Percentiles rank a stretch among this genome's conserved stretches.
Conservation (phyloP, 37 sponge, comb jelly and placozoan genomes). For the Ephydatia muelleri region DNA sequence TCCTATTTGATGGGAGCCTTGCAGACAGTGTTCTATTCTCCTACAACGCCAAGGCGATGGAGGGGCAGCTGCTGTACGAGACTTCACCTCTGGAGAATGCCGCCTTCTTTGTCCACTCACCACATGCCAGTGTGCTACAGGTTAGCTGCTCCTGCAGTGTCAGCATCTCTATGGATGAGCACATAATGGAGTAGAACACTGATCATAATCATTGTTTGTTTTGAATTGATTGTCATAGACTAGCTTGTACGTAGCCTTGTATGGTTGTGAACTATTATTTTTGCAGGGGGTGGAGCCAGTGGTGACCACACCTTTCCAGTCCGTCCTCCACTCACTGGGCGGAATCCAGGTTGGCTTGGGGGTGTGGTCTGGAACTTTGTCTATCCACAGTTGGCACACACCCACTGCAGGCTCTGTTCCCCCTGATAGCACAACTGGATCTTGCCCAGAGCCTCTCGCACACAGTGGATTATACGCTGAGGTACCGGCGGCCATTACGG, state of each 20-base stretch:
- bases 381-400: no score
- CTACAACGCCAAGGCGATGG: conserved; percentile 90
- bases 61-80: conserved; percentile 89
- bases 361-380: not conserved
- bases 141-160: conserved; percentile 10
- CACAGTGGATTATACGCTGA: conserved; percentile 37
- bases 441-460: conserved; percentile 11
- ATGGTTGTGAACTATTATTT: not conserved
- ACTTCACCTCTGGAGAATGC: conserved; percentile 73
- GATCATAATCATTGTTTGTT: no score
- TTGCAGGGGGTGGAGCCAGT: conserved; percentile 85
- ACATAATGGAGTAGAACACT: no score
- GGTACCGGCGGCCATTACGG: no score
- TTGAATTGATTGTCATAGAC: no score
- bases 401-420: conserved; percentile 60
- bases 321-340: conserved; percentile 80
- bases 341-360: conserved; percentile 73
- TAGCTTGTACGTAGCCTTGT: no score
- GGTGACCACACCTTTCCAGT: conserved; percentile 68
- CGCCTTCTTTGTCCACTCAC: conserved; percentile 78
- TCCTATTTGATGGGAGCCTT: conserved; percentile 78
- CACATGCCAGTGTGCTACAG: conserved; percentile 91
- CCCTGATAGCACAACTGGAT: conserved; percentile 81
- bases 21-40: conserved; percentile 72
- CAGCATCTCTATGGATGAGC: not conserved